These are phyloP conservation scores for Caracal caracal DNA, from an alignment of 2,113 vertebrate species.

Conservation along the genomic window DNA sequence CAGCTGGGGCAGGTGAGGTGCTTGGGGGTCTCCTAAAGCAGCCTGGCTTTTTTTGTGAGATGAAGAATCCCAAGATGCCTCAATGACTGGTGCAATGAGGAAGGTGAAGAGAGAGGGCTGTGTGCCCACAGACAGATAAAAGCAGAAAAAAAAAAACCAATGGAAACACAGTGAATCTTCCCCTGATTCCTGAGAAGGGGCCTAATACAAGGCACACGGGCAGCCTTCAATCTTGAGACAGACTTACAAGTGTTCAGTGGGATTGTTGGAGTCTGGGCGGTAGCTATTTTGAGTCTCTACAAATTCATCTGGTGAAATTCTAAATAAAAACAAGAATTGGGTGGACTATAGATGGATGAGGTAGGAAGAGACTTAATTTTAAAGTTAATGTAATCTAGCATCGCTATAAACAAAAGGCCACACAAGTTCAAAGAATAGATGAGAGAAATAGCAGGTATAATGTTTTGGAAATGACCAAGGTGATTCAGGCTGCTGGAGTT, in stretches of 20 bases:
- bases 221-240: neutral
- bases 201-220: accelerated
- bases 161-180: neutral
- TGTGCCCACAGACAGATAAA: neutral
- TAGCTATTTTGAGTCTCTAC: neutral
- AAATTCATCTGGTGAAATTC: neutral
- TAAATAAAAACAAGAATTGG: neutral
- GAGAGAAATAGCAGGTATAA: neutral
- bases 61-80: neutral
- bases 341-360: neutral
- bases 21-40: neutral
- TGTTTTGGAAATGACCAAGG: neutral
- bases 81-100: neutral
- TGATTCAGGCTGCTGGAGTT: neutral
- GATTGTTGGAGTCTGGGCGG: neutral
- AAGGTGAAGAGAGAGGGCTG: neutral
- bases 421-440: neutral
- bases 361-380: neutral
- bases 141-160: neutral
- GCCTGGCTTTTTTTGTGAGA: neutral
- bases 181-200: neutral
- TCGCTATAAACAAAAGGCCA: neutral
- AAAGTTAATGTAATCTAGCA: constrained; percentile 21
- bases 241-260: neutral
- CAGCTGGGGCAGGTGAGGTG: constrained; percentile 11